Evolutionary conservation across 1,140 invertebrate species (phyloP), one percentile per base, ranked within the genome.

Genomic region (Drosophila navojoa): DNA sequence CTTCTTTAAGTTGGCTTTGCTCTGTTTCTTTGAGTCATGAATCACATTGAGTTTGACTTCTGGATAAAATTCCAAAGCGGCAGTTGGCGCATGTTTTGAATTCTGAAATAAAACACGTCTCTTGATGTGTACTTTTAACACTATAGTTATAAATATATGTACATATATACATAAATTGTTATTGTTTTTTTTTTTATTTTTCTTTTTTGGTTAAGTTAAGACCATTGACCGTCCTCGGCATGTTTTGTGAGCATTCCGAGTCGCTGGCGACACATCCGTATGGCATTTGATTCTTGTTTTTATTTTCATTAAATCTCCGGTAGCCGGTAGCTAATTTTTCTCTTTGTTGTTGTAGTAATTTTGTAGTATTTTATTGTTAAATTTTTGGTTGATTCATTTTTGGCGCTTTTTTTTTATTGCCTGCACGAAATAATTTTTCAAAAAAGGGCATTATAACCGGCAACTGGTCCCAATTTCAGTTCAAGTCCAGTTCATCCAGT

Each of bases 141-240:
- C n/a, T 52, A 38, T 38, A 13, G 16, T 29, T 32, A 49, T n/a
- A 11, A 11, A 32, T 49, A 73, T 25, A 62, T 62, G 29, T 38
- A 42, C 61, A 38, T 44, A 32, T 47, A 13, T 19, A 19, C 4
- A 13, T 50, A 50, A 29, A 3, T 45, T 40, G 16, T 47, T 71
- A 29, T 6, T 47, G 35, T 32, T 10, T 22, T 32, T 25, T 32
- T 25, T 45, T 19, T 58, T 52, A 35, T 44, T 27, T 25, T 52
- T 71, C 66, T 47, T 44, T 27, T 52, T 71, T 71, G n/a, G 42
- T 16, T 19, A 29, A 9, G 40, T 19, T 15, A 63, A 63, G 82
- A 70, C 82, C 82, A 86, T 87, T 64, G 82, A 86, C 82, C 82
- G 82, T 86, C 82, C 82, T 86, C 82, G 82, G 63, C 42, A 57